A percentile compares a stretch with the other conserved stretches of the same genome.
These are phyloP conservation scores for Pteropus alecto DNA, from an alignment of 2,113 vertebrate genomes.

Conservation along the genomic window DNA sequence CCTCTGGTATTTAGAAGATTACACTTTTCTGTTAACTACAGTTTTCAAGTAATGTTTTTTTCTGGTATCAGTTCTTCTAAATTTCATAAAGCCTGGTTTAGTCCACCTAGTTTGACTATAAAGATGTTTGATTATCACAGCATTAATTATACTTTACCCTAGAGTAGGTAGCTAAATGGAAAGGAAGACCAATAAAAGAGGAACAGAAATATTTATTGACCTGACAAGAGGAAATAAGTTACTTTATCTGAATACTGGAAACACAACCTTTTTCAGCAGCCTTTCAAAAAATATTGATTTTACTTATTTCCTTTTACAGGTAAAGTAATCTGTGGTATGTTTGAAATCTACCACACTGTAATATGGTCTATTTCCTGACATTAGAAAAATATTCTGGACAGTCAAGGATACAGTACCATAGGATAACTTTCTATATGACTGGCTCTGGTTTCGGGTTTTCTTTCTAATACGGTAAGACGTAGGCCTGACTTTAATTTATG, in stretches of 20 bases:
- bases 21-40: background rate
- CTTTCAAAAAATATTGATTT: constrained; percentile 36
- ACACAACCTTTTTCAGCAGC: background rate
- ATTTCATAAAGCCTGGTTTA: background rate
- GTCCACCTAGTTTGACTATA: background rate
- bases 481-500: background rate
- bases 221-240: background rate
- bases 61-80: background rate
- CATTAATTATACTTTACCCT: fast-evolving
- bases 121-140: background rate
- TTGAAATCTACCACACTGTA: background rate
- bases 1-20: background rate
- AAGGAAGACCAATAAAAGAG: background rate
- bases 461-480: background rate
- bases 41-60: background rate
- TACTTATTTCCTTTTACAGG: constrained; percentile 14
- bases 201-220: background rate
- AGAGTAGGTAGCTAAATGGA: background rate
- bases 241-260: background rate
- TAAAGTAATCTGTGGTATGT: background rate
- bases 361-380: background rate
- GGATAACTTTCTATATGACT: background rate
- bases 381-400: background rate
- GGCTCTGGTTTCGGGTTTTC: background rate
- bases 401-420: background rate